Base-by-base conservation (phyloP, 2,888 invertebrate species). In the Ecdyonurus torrentis region DNA sequence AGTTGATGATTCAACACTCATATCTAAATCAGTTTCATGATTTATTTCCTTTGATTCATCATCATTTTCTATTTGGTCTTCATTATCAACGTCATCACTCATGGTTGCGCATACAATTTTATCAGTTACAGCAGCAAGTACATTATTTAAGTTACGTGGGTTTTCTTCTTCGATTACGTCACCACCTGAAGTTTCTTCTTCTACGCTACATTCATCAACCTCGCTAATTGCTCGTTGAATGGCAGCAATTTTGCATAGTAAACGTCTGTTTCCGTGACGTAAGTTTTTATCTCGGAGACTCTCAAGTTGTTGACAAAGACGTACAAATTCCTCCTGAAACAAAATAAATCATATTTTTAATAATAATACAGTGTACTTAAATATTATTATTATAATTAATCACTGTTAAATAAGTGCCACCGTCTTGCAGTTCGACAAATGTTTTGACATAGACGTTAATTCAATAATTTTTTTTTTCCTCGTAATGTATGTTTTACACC, bases 101-200 rank as follows among this genome's bases (percentile, higher is more conserved):
- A 55, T 55, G 55, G 55, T 22, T 5, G 55, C 55, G 20, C 55
- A 55, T n/a, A 55, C 55, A n/a, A 55, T 55, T n/a, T 55, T 55
- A n/a, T 55, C 55, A 7, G 55, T 55, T n/a, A 55, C 55, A 7
- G 55, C 55, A 5, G 55, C 55, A 5, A 55, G n/a, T n/a, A 55
- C 55, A 20, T 55, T 55, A 22, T 55, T 55, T n/a, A 55, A n/a
- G 22, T 22, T 55, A 22, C 22, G 55, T 5, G 7, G 3, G 55
- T 18, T 5, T 5, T n/a, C 19, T n/a, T 7, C 22, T n/a, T 55
- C 55, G 55, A 7, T 7, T n/a, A 5, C 7, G 5, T 5, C 22
- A 5, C n/a, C 55, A 5, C 22, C 55, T 5, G n/a, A n/a, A 5
- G 5, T n/a, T 18, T 50, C 50, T n/a, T 55, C 55, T n/a, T 37